Percentiles rank a stretch among this genome's conserved stretches.
Evolutionary conservation across 2,797 vertebrate species (phyloP).

Genomic region (Cichlasoma orientale): DNA sequence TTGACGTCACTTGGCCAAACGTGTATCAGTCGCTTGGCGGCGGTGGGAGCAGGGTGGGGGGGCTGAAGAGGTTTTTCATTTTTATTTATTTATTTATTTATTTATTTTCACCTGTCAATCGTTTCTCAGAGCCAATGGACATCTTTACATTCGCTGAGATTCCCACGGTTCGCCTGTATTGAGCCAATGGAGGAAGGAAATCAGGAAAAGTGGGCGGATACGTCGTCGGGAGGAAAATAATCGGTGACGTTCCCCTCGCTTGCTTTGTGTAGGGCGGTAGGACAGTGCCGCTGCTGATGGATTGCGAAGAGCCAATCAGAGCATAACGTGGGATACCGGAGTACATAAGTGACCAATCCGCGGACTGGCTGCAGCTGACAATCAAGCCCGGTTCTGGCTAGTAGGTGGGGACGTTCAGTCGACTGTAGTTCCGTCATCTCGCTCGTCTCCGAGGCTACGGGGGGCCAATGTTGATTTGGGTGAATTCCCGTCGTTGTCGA

Average conservation of each 20-base stretch:
- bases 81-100: neutral
- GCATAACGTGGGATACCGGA: neutral
- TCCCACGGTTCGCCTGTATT: constrained; percentile 52
- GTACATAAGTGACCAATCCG: constrained; percentile 54
- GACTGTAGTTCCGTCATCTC: constrained; percentile 77
- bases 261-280: constrained; percentile 31
- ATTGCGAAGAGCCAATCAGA: constrained; percentile 54
- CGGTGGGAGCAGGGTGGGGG: neutral
- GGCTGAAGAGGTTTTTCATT: neutral
- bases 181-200: constrained; percentile 50
- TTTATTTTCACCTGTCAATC: constrained; percentile 35
- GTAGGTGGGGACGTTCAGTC: constrained; percentile 64
- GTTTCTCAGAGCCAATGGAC: constrained; percentile 58
- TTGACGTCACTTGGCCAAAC: constrained; percentile 79
- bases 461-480: constrained; percentile 71
- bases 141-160: constrained; percentile 36
- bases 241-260: constrained; percentile 57
- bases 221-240: constrained; percentile 67
- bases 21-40: constrained; percentile 64
- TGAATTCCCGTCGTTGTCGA: constrained; percentile 47
- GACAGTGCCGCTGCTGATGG: constrained; percentile 45
- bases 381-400: constrained; percentile 39
- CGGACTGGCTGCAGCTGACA: constrained; percentile 29
- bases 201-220: constrained; percentile 41
- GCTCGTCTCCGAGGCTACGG: constrained; percentile 70